phyloP scores from a whole-genome alignment of 2,888 invertebrate species.

The Hydraecia micacea region DNA sequence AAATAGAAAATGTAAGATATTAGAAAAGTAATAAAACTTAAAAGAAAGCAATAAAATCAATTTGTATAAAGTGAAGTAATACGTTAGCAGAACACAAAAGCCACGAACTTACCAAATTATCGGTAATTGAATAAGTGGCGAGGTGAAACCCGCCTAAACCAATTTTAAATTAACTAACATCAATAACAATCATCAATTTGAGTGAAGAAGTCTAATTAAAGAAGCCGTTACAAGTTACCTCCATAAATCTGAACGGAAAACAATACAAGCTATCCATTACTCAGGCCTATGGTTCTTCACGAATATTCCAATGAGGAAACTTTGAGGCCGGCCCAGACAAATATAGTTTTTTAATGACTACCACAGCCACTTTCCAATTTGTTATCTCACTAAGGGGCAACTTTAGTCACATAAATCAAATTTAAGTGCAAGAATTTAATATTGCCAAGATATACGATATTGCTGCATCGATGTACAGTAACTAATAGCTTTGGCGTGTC shows the following conservation, averaged over 20 bases:
- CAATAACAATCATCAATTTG: constrained; percentile 89
- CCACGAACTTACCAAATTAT: constrained; percentile 73
- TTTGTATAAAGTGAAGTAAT: constrained; percentile 9
- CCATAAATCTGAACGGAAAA: constrained; percentile 89
- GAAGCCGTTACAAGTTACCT: constrained; percentile 90
- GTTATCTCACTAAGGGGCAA: constrained; percentile 75
- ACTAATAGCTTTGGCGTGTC: constrained; percentile 47
- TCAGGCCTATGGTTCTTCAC: constrained; percentile 83
- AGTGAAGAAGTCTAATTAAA: constrained; percentile 89
- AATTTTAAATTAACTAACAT: constrained; percentile 85
- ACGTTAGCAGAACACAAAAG: constrained; percentile 61
- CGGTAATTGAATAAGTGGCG: constrained; percentile 72
- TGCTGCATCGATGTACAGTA: constrained; percentile 63
- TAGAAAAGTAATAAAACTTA: background rate
- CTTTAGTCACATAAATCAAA: constrained; percentile 78
- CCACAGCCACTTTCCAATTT: constrained; percentile 79
- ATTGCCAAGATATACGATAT: constrained; percentile 64
- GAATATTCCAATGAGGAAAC: constrained; percentile 88
- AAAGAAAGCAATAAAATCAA: background rate
- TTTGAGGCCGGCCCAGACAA: constrained; percentile 80
- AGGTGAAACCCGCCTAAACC: constrained; percentile 76
- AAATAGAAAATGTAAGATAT: too few relatives aligned
- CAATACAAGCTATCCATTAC: constrained; percentile 89
- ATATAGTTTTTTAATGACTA: constrained; percentile 88
- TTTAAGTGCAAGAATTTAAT: constrained; percentile 71